phyloP scores from a whole-genome alignment of 2,113 vertebrate species.

The Centropus bengalensis region DNA sequence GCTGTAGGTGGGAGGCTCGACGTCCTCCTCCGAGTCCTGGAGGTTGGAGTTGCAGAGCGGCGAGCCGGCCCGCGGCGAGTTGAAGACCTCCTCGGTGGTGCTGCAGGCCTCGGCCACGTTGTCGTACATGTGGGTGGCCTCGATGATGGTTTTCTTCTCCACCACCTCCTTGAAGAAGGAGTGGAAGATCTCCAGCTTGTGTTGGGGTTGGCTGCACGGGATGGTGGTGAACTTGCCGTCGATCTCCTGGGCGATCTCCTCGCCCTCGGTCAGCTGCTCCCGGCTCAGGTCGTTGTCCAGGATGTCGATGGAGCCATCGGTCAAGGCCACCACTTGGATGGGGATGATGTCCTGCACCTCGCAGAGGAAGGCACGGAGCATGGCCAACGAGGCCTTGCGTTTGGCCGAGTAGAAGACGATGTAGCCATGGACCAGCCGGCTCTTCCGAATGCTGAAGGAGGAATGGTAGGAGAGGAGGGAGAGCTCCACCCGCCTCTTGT shows the following conservation, averaged over 20 bases:
- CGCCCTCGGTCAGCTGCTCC: conserved; percentile 90
- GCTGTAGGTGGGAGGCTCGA: conserved; percentile 80
- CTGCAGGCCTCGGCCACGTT: conserved; percentile 89
- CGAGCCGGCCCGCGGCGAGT: conserved; percentile 89
- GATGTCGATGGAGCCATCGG: conserved; percentile 81
- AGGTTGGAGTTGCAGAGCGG: conserved; percentile 88
- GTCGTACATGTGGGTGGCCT: conserved; percentile 95
- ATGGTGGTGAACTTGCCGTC: conserved; percentile 86
- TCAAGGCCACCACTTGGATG: conserved; percentile 89
- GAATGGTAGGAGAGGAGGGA: conserved; percentile 92
- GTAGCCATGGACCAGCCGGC: conserved; percentile 91
- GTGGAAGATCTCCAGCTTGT: conserved; percentile 90
- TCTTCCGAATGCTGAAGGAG: conserved; percentile 90
- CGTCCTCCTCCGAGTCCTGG: conserved; percentile 92
- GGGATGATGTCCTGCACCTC: conserved; percentile 97
- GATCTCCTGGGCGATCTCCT: conserved; percentile 94
- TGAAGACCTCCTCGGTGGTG: conserved; percentile 86
- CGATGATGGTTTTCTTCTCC: conserved; percentile 90
- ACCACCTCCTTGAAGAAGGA: conserved; percentile 90
- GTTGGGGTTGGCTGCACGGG: conserved; percentile 84
- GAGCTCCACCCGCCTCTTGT: conserved; percentile 86
- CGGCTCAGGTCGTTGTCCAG: conserved; percentile 85
- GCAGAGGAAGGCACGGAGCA: conserved; percentile 91
- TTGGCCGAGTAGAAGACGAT: conserved; percentile 91
- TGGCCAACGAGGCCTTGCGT: conserved; percentile 91